phyloP scores from a whole-genome alignment of 1,140 invertebrate genomes.

The Drosophila parvula region DNA sequence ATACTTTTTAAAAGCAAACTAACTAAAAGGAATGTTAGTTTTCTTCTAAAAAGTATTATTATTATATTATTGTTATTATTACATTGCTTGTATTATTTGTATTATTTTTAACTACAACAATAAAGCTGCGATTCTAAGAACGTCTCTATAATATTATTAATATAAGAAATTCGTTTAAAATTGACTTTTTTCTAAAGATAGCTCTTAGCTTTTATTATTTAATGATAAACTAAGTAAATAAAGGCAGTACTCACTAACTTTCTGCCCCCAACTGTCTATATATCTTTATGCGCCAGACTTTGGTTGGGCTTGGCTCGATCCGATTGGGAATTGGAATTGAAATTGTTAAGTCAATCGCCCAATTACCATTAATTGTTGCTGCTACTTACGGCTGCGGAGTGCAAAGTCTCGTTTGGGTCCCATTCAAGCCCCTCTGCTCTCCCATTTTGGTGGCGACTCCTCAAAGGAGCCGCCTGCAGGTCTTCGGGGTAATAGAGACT shows the following conservation, averaged over 20 bases:
- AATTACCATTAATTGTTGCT: slow-evolving; percentile 22
- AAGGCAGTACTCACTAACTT: background rate
- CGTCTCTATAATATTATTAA: too few relatives aligned
- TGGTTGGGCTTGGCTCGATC: slow-evolving; percentile 3
- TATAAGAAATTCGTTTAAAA: too few relatives aligned
- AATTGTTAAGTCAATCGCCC: slow-evolving; percentile 8
- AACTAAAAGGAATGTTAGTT: too few relatives aligned
- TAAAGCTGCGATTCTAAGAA: too few relatives aligned
- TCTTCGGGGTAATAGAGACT: slow-evolving; percentile 58
- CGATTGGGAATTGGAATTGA: slow-evolving; percentile 1
- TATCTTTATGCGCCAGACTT: background rate
- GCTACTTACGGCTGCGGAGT: background rate
- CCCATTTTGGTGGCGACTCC: background rate
- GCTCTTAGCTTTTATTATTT: too few relatives aligned
- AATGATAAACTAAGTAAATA: too few relatives aligned
- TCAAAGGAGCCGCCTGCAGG: slow-evolving; percentile 22
- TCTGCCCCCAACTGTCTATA: background rate
- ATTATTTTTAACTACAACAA: too few relatives aligned
- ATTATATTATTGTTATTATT: too few relatives aligned
- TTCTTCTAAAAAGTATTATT: too few relatives aligned
- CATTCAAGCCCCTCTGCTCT: background rate
- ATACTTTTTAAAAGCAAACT: too few relatives aligned
- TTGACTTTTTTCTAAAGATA: too few relatives aligned
- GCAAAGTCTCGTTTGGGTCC: background rate
- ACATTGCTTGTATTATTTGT: too few relatives aligned